phyloP scores from a whole-genome alignment of 2,797 vertebrate genomes.

The Syngnathus acus region DNA sequence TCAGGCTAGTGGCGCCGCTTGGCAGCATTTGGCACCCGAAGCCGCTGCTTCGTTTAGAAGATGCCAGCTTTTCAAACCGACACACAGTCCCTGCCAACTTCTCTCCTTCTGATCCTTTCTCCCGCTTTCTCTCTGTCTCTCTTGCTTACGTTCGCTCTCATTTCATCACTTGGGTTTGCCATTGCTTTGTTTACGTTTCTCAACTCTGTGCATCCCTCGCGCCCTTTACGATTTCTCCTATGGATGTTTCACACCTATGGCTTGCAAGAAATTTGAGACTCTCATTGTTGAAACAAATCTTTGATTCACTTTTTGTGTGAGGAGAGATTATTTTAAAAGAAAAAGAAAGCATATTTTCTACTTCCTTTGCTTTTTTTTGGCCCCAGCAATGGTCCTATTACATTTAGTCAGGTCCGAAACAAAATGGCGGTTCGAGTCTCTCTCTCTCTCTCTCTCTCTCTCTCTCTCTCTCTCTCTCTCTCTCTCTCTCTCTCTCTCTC shows the following conservation, averaged over 20 bases:
- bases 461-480: neutral
- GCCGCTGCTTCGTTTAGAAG: conserved; percentile 63
- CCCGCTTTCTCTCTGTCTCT: conserved; percentile 31
- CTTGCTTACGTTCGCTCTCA: conserved; percentile 45
- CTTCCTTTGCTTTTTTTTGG: conserved; percentile 21
- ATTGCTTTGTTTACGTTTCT: conserved; percentile 46
- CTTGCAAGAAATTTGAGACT: neutral
- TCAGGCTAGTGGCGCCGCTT: conserved; percentile 68
- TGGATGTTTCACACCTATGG: conserved; percentile 17
- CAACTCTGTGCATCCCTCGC: conserved; percentile 15
- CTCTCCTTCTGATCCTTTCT: conserved; percentile 61
- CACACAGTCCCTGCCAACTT: conserved; percentile 66
- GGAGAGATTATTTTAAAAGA: neutral
- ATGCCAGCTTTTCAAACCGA: conserved; percentile 77
- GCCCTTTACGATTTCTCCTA: conserved; percentile 25
- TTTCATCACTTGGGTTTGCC: conserved; percentile 49
- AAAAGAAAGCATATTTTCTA: neutral
- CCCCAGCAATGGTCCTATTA: conserved; percentile 24
- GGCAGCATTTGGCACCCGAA: conserved; percentile 69
- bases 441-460: neutral
- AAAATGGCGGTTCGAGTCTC: conserved; percentile 64
- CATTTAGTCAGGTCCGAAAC: conserved; percentile 59
- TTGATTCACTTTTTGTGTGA: neutral
- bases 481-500: no score
- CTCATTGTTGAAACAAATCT: neutral